phyloP scores from a whole-genome alignment of 2,888 invertebrate species.

The Dermolepida albohirtum region DNA sequence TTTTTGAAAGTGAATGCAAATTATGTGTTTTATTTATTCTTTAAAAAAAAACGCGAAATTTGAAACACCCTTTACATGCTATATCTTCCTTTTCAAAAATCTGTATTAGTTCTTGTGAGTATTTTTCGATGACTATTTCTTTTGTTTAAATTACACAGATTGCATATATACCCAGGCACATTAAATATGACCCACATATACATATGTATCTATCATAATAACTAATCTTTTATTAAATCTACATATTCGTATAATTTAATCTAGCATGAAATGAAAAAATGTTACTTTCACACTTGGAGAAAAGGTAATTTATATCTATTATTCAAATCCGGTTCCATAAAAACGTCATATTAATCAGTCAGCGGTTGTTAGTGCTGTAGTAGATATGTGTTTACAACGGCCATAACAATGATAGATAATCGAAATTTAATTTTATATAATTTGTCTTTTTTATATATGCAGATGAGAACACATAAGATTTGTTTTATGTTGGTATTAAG shows the following conservation, averaged over 20 bases:
- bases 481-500: background rate
- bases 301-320: constrained; percentile 9
- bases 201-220: constrained; percentile 24
- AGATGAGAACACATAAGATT: background rate
- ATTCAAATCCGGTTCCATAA: constrained; percentile 24
- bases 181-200: too few relatives aligned
- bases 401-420: background rate
- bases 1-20: too few relatives aligned
- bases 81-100: too few relatives aligned
- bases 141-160: too few relatives aligned
- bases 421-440: constrained; percentile 17
- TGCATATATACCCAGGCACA: too few relatives aligned
- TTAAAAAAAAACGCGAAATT: too few relatives aligned
- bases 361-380: constrained; percentile 9
- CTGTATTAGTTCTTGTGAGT: too few relatives aligned
- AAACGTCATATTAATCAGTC: constrained; percentile 22
- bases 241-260: constrained; percentile 23
- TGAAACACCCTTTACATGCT: too few relatives aligned
- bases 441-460: background rate
- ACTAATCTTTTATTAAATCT: constrained; percentile 25
- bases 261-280: constrained; percentile 11
- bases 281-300: constrained; percentile 6
- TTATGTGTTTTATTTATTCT: too few relatives aligned
- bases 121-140: too few relatives aligned
- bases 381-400: constrained; percentile 20